Base-by-base conservation (phyloP, 2,797 vertebrate species). In the Gymnoscopelus microlampas region DNA sequence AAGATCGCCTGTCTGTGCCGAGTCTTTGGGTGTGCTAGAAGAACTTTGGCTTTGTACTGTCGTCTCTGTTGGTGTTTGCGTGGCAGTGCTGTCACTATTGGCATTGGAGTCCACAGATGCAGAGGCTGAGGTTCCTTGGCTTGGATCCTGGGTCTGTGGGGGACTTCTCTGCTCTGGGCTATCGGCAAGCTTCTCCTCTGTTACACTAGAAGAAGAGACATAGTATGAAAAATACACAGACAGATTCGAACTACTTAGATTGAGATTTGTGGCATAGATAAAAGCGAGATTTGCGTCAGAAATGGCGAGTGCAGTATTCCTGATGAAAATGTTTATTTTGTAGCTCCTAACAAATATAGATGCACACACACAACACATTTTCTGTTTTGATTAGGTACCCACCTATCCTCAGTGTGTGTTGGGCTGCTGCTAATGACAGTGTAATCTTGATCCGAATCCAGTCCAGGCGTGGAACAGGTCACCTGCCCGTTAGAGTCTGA, bases 341-440 rank as follows among this genome's bases (percentile, higher is more conserved):
- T 29, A 29, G 2, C 26, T 29, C 26, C 26, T 44, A 44, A 1
- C 39, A 44, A 44, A 44, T 9, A 8, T 9, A 9, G 24, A 32
- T 11, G 2, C 7, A 11, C 7, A 60, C 23, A 15, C 7, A 60
- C 23, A 15, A 35, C 9, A 12, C 2, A 32, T 32, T 19, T 11
- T 32, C 23, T 53, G 11, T 9, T 44, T 73, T 71, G 35, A 61
- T 24, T 23, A 64, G 44, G 14, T 50, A 81, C 82, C 12, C 60
- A 93, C 94, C 93, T 92, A 76, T 89, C 89, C 50, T 87, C 89
- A 71, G 84, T 80, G 64, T 87, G 87, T 48, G 85, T 83, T 13
- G 90, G 87, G 71, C 86, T 92, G 75, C 74, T 83, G 53, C 80
- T 82, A 63, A 93, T 92, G 9, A 92, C 48, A 35, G 93, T 92